Conservation (phyloP, 2,113 vertebrate species). For the Sclerurus mexicanus region DNA sequence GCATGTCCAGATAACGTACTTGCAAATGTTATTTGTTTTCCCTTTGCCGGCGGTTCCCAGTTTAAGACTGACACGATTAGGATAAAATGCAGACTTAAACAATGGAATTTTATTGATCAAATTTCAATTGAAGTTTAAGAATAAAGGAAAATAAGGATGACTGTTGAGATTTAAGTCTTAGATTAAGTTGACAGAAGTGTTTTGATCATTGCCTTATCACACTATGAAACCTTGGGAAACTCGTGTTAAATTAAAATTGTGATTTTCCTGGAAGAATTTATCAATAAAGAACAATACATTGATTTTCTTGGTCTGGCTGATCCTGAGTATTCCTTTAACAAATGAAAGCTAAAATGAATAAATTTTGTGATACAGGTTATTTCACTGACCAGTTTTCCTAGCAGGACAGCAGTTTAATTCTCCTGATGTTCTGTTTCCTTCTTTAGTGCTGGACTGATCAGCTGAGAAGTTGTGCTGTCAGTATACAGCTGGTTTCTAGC, state of each 20-base stretch:
- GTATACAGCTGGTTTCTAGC: neutral
- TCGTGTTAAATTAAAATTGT: neutral
- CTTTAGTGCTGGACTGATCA: neutral
- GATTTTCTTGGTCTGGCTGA: neutral
- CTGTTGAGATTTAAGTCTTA: neutral
- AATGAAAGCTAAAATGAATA: neutral
- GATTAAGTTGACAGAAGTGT: neutral
- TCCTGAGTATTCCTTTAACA: neutral
- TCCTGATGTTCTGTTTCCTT: neutral
- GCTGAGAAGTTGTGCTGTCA: neutral
- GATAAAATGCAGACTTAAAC: neutral
- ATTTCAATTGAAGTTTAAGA: neutral
- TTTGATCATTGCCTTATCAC: neutral
- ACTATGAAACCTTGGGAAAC: neutral
- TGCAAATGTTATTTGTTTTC: neutral
- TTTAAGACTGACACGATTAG: neutral
- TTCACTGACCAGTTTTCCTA: neutral
- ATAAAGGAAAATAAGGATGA: neutral
- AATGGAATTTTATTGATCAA: neutral
- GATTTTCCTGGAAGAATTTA: neutral
- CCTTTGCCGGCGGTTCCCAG: neutral
- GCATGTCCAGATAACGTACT: neutral
- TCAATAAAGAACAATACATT: neutral
- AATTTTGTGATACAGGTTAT: neutral
- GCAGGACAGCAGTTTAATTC: neutral